phyloP scores from a whole-genome alignment of 2,113 vertebrate genomes.

The Garra rufa region DNA sequence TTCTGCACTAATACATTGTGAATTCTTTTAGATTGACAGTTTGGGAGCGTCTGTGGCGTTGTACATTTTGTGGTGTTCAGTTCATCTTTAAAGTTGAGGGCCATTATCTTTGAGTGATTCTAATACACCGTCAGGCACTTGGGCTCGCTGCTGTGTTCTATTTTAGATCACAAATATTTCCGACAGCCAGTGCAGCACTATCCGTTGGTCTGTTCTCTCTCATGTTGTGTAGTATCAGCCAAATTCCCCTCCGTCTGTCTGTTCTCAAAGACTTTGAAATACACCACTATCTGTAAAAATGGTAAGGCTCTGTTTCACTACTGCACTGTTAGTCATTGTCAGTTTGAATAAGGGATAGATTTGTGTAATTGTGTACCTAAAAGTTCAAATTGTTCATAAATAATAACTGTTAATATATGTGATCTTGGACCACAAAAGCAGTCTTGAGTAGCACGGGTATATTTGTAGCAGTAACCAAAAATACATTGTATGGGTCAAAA shows the following conservation, averaged over 20 bases:
- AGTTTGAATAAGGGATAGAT: background rate
- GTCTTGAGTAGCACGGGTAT: too few relatives aligned
- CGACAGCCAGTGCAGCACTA: background rate
- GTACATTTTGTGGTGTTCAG: background rate
- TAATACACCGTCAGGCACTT: background rate
- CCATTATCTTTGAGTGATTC: slow-evolving; percentile 27
- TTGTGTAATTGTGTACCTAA: background rate
- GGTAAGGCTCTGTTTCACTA: background rate
- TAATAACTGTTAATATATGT: too few relatives aligned
- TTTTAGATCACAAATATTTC: slow-evolving; percentile 30
- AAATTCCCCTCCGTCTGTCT: background rate
- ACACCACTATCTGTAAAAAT: background rate
- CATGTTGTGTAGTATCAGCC: slow-evolving; percentile 13
- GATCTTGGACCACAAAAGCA: too few relatives aligned
- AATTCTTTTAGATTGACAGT: background rate
- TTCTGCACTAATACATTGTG: background rate
- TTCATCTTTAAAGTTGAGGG: slow-evolving; percentile 16
- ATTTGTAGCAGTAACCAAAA: too few relatives aligned
- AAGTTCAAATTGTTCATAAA: background rate
- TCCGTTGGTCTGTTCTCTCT: slow-evolving; percentile 14
- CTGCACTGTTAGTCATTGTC: background rate
- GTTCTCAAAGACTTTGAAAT: background rate
- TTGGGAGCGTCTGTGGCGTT: background rate
- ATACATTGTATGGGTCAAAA: too few relatives aligned
- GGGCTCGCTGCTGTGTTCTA: background rate